These are phyloP conservation scores for Sitta europaea DNA, from an alignment of 2,113 vertebrate genomes.

Conservation along the genomic window DNA sequence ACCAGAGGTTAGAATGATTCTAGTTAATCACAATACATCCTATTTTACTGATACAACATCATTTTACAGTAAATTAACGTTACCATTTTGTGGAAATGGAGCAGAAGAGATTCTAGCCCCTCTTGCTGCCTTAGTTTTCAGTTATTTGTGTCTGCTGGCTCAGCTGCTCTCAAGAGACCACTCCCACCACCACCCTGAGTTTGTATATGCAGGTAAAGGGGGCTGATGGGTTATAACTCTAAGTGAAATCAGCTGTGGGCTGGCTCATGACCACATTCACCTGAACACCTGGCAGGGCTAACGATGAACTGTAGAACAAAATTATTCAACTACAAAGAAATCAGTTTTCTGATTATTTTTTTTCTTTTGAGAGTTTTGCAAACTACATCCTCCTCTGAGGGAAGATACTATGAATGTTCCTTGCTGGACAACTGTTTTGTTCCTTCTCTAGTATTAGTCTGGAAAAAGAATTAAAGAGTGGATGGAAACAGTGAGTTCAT, in stretches of 20 bases:
- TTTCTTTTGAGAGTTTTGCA: not conserved
- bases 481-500: not conserved
- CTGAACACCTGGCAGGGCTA: not conserved
- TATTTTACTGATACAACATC: not conserved
- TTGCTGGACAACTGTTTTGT: not conserved
- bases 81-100: not conserved
- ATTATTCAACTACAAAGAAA: not conserved
- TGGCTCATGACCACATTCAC: not conserved
- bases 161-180: not conserved
- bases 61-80: not conserved
- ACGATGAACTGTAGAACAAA: not conserved
- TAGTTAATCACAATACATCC: not conserved
- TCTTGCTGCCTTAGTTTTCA: accelerated
- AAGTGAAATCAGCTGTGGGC: not conserved
- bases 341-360: not conserved
- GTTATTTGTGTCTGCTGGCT: not conserved
- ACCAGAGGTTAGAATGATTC: not conserved
- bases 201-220: accelerated
- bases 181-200: accelerated
- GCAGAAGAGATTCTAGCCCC: not conserved
- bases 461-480: not conserved
- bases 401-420: not conserved
- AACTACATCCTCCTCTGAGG: not conserved
- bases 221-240: not conserved
- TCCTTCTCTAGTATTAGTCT: not conserved